Base-by-base conservation (phyloP, 2,888 invertebrate species). In the Salticus scenicus region DNA sequence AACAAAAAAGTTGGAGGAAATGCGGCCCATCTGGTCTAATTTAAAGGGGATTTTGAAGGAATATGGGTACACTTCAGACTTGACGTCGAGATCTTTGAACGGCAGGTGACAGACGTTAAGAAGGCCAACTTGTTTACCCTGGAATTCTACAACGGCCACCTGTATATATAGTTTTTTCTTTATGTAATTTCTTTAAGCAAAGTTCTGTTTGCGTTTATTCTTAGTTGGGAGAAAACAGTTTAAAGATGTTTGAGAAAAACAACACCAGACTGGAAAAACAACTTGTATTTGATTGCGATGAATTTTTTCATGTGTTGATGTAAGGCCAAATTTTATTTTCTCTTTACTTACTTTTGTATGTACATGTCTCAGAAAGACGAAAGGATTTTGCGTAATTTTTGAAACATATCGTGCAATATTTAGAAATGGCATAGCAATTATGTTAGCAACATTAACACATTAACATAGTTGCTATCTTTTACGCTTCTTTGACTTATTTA, bases 71-170 rank as follows among this genome's bases (percentile, higher is more conserved):
- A 31, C 74, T 73, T 73, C 69, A 80, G 31, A n/a, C 69, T 81
- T 37, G 57, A 64, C 37, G 31, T 75, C 75, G 28, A 70, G 42
- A n/a, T n/a, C n/a, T n/a, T n/a, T n/a, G n/a, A 81, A 75, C 81
- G 70, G 81, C 81, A 81, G 81, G 81, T 81, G 81, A 81, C 81
- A 75, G 74, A 20, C 75, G 75, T 57, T 57, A 75, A 66, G 75
- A 67, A 42, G 33, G 67, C 69, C 67, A 33, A 37, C 80, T 74
- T 80, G 73, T 69, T 80, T 70, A 70, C 63, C 63, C 74, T 31
- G 31, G n/a, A 41, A 51, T 64, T 17, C 57, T 27, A 1, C 28
- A n/a, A 42, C 30, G 70, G 75, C 74, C 81, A 81, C 69, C 69
- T 81, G 81, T 70, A 41, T 28, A 31, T 31, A 41, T 70, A 31